phyloP scores from a whole-genome alignment of 2,888 invertebrate genomes.

The Acholoe squamosa region DNA sequence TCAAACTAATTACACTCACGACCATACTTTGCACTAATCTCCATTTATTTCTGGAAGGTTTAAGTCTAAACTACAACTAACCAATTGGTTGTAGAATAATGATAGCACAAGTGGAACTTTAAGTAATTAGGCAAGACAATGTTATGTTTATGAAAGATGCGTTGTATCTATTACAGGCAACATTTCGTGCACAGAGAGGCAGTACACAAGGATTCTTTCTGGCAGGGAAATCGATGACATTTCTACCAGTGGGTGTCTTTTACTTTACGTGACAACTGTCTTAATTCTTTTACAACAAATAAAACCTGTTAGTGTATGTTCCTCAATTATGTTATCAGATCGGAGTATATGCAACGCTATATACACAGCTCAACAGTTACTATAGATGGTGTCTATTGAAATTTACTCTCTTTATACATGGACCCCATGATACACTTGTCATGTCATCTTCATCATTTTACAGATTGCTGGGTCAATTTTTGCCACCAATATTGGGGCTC shows the following conservation, averaged over 20 bases:
- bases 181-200: constrained; percentile 81
- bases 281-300: no score
- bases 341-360: no score
- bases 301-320: constrained; percentile 14
- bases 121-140: background rate
- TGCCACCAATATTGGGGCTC: constrained; percentile 72
- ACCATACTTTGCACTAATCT: no score
- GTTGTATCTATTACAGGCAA: constrained; percentile 79
- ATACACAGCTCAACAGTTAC: no score
- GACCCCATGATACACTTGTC: no score
- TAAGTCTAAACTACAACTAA: no score
- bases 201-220: constrained; percentile 83
- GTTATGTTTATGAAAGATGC: background rate
- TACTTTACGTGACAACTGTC: background rate
- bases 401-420: no score
- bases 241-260: constrained; percentile 82
- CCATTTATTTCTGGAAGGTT: no score
- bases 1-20: background rate
- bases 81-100: background rate
- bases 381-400: no score
- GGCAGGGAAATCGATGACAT: constrained; percentile 84
- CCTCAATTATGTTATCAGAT: background rate
- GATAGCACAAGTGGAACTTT: background rate
- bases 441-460: no score
- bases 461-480: constrained; percentile 69